Percentiles rank a stretch among this genome's conserved stretches.
These are phyloP conservation scores for Psilopogon haemacephalus DNA, from an alignment of 2,113 vertebrate genomes.

Conservation along the genomic window DNA sequence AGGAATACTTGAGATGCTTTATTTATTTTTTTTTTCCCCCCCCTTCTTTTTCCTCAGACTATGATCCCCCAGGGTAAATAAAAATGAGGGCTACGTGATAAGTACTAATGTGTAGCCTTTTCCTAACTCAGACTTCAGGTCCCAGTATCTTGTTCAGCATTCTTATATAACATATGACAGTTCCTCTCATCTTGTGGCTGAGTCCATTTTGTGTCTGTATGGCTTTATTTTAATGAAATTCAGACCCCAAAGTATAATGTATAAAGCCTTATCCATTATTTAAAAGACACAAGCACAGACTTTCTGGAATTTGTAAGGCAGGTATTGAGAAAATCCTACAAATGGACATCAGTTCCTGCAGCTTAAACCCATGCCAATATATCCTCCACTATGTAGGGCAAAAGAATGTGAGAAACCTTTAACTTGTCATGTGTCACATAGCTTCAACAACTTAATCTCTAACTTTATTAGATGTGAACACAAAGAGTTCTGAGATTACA, in stretches of 20 bases:
- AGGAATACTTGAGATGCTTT: background rate
- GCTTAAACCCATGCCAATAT: background rate
- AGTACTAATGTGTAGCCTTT: background rate
- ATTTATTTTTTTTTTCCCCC: background rate
- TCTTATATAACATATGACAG: constrained; percentile 38
- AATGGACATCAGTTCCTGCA: background rate
- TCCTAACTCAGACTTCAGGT: background rate
- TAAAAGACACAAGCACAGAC: constrained; percentile 17
- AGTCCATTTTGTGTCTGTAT: background rate
- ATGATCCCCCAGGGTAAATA: constrained; percentile 54
- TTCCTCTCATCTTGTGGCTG: constrained; percentile 30
- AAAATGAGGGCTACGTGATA: constrained; percentile 51
- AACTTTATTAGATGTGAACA: background rate
- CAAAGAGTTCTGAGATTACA: background rate
- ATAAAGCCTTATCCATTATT: constrained; percentile 63
- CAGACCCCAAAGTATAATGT: constrained; percentile 15
- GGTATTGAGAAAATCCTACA: background rate
- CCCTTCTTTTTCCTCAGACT: background rate
- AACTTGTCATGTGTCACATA: background rate
- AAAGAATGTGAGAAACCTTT: background rate
- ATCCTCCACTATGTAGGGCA: background rate
- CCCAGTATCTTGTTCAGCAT: constrained; percentile 33
- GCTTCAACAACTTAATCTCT: background rate
- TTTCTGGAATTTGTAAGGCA: constrained; percentile 37
- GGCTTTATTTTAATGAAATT: constrained; percentile 48